Percentiles rank a stretch among this genome's conserved stretches.
Conservation (phyloP, 2,888 invertebrate genomes). For the Ashinkailepas kermadecensis region DNA sequence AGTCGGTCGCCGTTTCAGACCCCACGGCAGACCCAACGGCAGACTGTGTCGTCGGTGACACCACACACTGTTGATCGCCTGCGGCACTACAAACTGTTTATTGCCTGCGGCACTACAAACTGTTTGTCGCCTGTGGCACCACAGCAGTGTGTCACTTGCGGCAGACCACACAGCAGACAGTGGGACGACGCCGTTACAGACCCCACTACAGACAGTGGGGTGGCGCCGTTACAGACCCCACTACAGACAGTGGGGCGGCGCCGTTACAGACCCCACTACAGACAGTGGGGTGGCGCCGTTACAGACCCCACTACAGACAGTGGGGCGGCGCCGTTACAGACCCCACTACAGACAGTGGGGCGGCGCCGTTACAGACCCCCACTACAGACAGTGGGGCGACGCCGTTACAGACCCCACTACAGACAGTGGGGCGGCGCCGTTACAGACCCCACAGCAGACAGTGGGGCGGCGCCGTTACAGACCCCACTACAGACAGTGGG, state of each 20-base stretch:
- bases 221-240: neutral
- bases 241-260: neutral
- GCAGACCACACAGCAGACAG: too few relatives aligned
- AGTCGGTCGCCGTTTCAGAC: too few relatives aligned
- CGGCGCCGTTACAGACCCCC: neutral
- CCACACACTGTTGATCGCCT: neutral
- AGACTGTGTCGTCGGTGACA: too few relatives aligned
- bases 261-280: neutral
- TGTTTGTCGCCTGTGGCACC: too few relatives aligned
- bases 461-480: too few relatives aligned
- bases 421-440: neutral
- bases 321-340: too few relatives aligned
- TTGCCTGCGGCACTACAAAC: too few relatives aligned
- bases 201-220: too few relatives aligned
- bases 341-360: neutral
- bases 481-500: neutral
- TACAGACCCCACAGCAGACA: too few relatives aligned
- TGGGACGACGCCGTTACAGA: neutral
- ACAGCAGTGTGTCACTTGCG: too few relatives aligned
- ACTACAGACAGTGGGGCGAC: neutral
- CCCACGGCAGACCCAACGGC: neutral
- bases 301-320: too few relatives aligned
- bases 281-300: neutral
- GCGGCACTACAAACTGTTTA: too few relatives aligned
- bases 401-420: neutral